phyloP scores from a whole-genome alignment of 1,140 invertebrate genomes.

The Drosophila equinoxialis region DNA sequence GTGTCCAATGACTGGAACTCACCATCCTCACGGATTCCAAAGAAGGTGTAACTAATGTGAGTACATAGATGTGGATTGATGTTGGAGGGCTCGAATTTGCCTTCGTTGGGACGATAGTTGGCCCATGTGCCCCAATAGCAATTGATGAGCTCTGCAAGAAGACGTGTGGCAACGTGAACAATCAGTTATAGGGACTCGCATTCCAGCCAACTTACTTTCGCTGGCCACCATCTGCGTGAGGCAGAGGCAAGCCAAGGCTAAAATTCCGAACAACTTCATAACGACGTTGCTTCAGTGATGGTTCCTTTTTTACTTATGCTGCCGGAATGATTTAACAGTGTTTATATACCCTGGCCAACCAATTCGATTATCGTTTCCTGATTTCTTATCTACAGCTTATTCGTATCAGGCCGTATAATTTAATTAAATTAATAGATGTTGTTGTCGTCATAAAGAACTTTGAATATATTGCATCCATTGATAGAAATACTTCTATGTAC shows the following conservation, averaged over 20 bases:
- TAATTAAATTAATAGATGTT: not conserved
- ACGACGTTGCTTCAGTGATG: constrained; percentile 13
- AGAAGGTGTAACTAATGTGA: constrained; percentile 88
- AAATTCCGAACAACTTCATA: constrained; percentile 48
- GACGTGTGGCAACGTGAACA: not conserved
- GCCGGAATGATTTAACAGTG: not conserved
- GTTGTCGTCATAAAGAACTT: constrained; percentile 2
- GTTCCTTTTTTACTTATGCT: constrained; percentile 13
- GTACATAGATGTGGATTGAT: constrained; percentile 88
- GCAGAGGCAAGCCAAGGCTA: constrained; percentile 40
- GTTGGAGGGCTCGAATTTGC: constrained; percentile 84
- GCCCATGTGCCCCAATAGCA: constrained; percentile 88
- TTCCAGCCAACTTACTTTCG: constrained; percentile 42
- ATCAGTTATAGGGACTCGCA: too few species aligned
- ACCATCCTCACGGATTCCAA: constrained; percentile 84
- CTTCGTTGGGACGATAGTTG: constrained; percentile 85
- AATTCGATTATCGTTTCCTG: not conserved
- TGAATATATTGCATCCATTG: constrained; percentile 6
- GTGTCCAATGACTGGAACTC: constrained; percentile 84
- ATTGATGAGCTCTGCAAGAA: constrained; percentile 85
- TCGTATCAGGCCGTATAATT: not conserved
- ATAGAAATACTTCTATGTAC: not conserved
- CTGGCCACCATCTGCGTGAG: constrained; percentile 35
- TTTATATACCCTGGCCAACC: constrained; percentile 56
- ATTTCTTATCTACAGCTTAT: not conserved